phyloP scores from a whole-genome alignment of 2,888 invertebrate species.

The Bellardia bayeri region DNA sequence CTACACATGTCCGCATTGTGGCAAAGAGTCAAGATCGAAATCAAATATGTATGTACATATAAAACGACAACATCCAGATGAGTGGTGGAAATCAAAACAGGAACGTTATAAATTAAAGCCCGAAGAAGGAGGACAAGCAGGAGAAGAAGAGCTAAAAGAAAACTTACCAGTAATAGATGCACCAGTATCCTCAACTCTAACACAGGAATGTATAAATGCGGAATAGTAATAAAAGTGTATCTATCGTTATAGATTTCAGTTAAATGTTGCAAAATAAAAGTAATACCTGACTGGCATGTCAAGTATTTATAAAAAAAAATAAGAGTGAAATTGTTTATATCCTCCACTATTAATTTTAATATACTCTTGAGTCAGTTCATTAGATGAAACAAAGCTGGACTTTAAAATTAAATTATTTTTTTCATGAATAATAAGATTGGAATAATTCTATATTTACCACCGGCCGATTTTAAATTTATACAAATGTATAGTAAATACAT shows the following conservation, averaged over 20 bases:
- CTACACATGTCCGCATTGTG: conserved; percentile 80
- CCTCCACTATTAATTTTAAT: not conserved
- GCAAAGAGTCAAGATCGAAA: conserved; percentile 81
- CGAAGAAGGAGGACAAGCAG: conserved; percentile 16
- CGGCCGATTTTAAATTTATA: no score
- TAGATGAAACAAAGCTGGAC: no score
- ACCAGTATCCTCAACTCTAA: not conserved
- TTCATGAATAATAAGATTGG: not conserved
- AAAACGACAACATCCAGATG: conserved; percentile 80
- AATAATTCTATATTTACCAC: no score
- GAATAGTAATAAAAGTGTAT: conserved; percentile 13
- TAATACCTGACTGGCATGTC: not conserved
- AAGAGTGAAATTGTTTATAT: not conserved
- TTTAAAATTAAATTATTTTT: no score
- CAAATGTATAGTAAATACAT: no score
- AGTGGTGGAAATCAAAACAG: conserved; percentile 79
- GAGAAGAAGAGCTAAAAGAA: not conserved
- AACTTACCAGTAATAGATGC: not conserved
- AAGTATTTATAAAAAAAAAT: not conserved
- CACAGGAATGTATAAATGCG: conserved; percentile 26
- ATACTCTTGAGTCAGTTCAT: no score
- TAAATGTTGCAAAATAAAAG: not conserved
- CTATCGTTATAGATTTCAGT: not conserved
- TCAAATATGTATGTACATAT: conserved; percentile 82
- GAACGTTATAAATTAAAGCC: conserved; percentile 73